Percentiles rank a stretch among this genome's conserved stretches.
Evolutionary conservation across 2,888 invertebrate species (phyloP).

Genomic region (Drosophila flavopinicola): DNA sequence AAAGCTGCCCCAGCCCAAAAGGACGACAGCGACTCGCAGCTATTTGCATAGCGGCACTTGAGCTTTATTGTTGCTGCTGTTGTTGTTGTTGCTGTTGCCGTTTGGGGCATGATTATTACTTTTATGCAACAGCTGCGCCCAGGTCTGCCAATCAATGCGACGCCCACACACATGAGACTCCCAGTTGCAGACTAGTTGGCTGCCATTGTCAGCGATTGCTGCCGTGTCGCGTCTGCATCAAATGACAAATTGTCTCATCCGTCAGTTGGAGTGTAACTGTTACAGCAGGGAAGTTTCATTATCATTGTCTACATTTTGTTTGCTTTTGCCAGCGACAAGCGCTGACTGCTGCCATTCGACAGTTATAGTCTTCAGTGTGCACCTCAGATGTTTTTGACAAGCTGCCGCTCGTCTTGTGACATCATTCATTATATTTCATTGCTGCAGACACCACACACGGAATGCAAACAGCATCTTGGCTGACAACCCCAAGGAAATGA

Average conservation of each 20-base stretch:
- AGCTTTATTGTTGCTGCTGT: conserved; percentile 35
- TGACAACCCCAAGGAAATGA: conserved; percentile 23
- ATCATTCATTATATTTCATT: conserved; percentile 78
- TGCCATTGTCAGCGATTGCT: conserved; percentile 3
- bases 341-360: conserved; percentile 45
- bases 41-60: conserved; percentile 60
- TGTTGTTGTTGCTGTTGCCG: conserved; percentile 19
- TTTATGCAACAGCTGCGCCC: conserved; percentile 54
- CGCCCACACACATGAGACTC: conserved; percentile 33
- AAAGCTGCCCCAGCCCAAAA: conserved; percentile 33
- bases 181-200: conserved; percentile 37
- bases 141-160: conserved; percentile 46
- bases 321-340: conserved; percentile 16
- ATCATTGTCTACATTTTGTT: conserved; percentile 67
- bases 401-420: conserved; percentile 50
- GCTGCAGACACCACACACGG: conserved; percentile 47
- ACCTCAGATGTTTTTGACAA: conserved; percentile 68
- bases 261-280: conserved; percentile 48
- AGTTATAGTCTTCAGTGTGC: conserved; percentile 33
- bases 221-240: conserved; percentile 67
- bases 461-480: conserved; percentile 60
- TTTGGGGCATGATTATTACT: conserved; percentile 60
- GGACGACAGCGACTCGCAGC: conserved; percentile 22
- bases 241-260: conserved; percentile 81
- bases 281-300: conserved; percentile 56